Evolutionary conservation across 2,888 invertebrate genomes (phyloP), one percentile per base, ranked within the genome.

Genomic region (Leptinotarsa rubiginosa): DNA sequence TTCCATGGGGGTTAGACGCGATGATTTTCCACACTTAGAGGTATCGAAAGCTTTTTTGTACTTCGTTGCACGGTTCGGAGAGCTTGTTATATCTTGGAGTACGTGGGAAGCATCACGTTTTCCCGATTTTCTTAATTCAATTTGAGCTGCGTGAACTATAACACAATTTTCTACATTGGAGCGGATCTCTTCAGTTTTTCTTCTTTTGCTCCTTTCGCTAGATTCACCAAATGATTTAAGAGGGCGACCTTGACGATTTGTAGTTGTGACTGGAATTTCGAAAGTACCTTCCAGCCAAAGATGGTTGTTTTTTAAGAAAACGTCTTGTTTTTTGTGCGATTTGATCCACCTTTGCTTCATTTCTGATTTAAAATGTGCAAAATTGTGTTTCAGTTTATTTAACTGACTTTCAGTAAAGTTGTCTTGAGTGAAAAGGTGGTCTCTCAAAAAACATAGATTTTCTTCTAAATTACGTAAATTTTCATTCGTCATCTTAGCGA

Each of bases 181-280:
- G 18, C 64, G 68, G 68, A 72, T 47, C 15, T 67, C 72, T 49
- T 67, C 59, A 25, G 68, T 72, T 72, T 72, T 72, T 18, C 68
- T 68, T 50, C 68, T 72, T 62, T 72, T 72, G n/a, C 25, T 67
- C 50, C 72, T 49, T 72, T 72, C 72, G 31, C 66, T 66, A 41
- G 41, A 66, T 47, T 54, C 72, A 54, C 20, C 54, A 66, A 72
- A 72, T 72, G 54, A 54, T 47, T 72, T 66, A 18, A 20, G 54
- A 66, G 66, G 72, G 25, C 72, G 47, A 50, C 56, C 66, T n/a
- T 41, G 66, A 15, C 68, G 62, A 72, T 59, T 72, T 59, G 7
- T 62, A 68, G 22, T 41, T 10, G 62, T 64, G 15, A 68, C 49
- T 2, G 62, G 68, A n/a, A 72, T 68, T 59, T 68, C 31, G 49